Conservation (phyloP, 2,888 invertebrate genomes). For the Diadromus collaris region DNA sequence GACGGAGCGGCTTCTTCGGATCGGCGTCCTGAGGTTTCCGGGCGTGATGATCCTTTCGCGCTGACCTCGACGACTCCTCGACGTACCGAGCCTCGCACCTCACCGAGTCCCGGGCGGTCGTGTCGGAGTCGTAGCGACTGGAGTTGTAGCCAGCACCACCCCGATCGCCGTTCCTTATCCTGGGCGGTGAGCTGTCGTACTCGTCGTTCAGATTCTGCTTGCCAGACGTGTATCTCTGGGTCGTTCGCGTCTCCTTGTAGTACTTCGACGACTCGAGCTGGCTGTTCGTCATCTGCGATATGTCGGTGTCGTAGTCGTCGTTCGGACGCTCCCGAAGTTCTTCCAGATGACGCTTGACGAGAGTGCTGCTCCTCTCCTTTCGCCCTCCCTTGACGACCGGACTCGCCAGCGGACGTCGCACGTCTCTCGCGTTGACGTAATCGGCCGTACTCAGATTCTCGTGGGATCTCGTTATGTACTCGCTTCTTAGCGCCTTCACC, state of each 20-base stretch:
- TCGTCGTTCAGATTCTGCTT: conserved; percentile 73
- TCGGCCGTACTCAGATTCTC: conserved; percentile 75
- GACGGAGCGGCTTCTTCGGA: conserved; percentile 72
- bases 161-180: conserved; percentile 69
- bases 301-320: conserved; percentile 78
- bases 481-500: conserved; percentile 70
- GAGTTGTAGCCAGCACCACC: conserved; percentile 72
- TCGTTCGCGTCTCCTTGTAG: conserved; percentile 74
- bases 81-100: conserved; percentile 72
- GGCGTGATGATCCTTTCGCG: conserved; percentile 69
- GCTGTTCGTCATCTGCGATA: conserved; percentile 77
- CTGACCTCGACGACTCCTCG: conserved; percentile 64
- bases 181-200: conserved; percentile 77
- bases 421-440: conserved; percentile 76
- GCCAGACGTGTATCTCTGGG: conserved; percentile 71
- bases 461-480: conserved; percentile 76
- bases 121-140: conserved; percentile 77
- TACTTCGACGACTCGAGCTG: conserved; percentile 75
- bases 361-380: conserved; percentile 68
- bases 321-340: conserved; percentile 74
- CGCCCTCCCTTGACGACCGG: conserved; percentile 64
- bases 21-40: conserved; percentile 68
- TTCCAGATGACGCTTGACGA: conserved; percentile 69
- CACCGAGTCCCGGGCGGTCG: conserved; percentile 75
- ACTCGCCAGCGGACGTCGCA: conserved; percentile 67